Percentiles rank a stretch among this genome's conserved stretches.
These are phyloP conservation scores for Dynastes grantii DNA, from an alignment of 2,888 invertebrate species.

Conservation along the genomic window DNA sequence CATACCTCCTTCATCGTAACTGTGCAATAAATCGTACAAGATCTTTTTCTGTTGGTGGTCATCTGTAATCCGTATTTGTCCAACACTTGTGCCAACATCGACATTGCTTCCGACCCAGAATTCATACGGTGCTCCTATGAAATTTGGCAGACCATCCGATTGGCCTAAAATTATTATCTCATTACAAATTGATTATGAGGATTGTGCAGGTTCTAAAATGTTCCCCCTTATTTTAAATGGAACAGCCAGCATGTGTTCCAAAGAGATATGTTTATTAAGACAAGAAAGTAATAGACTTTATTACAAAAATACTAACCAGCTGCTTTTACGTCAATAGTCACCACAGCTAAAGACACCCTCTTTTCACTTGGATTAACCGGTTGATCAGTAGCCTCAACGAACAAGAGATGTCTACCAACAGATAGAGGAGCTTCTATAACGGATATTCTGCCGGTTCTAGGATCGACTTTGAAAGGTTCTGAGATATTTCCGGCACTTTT, in stretches of 20 bases:
- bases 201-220: no score
- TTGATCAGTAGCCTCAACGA: conserved; percentile 88
- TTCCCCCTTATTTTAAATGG: no score
- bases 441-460: conserved; percentile 79
- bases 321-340: conserved; percentile 83
- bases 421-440: conserved; percentile 78
- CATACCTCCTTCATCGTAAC: conserved; percentile 87
- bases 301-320: conserved; percentile 61
- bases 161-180: conserved; percentile 66
- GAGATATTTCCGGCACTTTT: conserved; percentile 60
- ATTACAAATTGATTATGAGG: not conserved
- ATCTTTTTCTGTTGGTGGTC: conserved; percentile 78
- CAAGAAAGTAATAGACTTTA: not conserved
- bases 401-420: conserved; percentile 84
- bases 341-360: conserved; percentile 87
- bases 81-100: conserved; percentile 87
- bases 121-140: conserved; percentile 89
- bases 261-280: no score
- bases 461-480: conserved; percentile 80
- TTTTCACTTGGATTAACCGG: conserved; percentile 89
- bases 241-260: no score
- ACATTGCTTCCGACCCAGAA: conserved; percentile 94
- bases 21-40: conserved; percentile 86
- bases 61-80: conserved; percentile 86
- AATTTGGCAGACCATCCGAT: conserved; percentile 79